phyloP scores from a whole-genome alignment of 2,113 vertebrate species.

The Columba janthina region DNA sequence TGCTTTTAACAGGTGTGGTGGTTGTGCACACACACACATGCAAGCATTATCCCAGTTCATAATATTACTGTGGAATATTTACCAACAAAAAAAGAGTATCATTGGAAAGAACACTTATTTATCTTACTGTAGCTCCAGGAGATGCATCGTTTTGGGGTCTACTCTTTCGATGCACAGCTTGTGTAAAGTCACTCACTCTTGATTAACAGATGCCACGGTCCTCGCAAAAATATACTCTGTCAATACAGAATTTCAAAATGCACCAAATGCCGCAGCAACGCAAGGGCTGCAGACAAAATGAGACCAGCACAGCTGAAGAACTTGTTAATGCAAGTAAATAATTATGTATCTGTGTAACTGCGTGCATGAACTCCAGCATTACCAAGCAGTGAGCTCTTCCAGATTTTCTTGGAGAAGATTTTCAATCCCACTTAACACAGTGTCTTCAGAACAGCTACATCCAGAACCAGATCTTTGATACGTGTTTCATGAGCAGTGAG shows the following conservation, averaged over 20 bases:
- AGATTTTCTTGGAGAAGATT: not conserved
- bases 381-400: constrained; percentile 4
- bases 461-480: not conserved
- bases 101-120: not conserved
- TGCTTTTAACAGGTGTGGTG: not conserved
- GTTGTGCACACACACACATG: fast-evolving
- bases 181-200: constrained; percentile 13
- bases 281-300: not conserved
- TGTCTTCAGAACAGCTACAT: not conserved
- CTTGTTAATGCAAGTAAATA: constrained; percentile 43
- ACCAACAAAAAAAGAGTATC: not conserved
- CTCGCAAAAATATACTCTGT: constrained; percentile 1
- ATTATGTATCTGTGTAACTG: constrained; percentile 18
- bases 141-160: not conserved
- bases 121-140: not conserved
- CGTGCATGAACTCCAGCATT: constrained; percentile 18
- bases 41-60: not conserved
- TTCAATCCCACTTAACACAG: not conserved
- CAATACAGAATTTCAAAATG: constrained; percentile 10
- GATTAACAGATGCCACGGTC: constrained; percentile 5
- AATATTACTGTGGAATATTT: not conserved
- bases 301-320: constrained; percentile 52
- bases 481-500: not conserved
- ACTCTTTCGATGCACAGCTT: constrained; percentile 1
- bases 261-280: constrained; percentile 11